These are phyloP conservation scores for Entomyzon cyanotis DNA, from an alignment of 2,113 vertebrate genomes.

Conservation along the genomic window DNA sequence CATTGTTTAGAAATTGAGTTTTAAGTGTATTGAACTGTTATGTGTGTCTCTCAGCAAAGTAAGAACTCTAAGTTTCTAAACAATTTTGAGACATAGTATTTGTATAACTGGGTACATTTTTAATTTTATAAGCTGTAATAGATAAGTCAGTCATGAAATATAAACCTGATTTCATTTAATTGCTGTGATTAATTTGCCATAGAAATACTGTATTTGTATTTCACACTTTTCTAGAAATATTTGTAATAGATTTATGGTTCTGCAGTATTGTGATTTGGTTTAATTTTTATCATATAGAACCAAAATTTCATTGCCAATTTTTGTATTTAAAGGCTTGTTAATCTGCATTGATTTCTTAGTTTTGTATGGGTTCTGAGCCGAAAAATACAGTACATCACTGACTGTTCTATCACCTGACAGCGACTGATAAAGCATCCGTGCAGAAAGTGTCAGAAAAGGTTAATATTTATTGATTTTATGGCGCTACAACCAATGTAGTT, in stretches of 20 bases:
- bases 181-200: neutral
- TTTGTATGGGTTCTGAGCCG: slow-evolving; percentile 70
- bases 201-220: neutral
- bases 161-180: neutral
- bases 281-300: slow-evolving; percentile 2
- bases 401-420: slow-evolving; percentile 74
- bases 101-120: neutral
- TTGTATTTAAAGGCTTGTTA: slow-evolving; percentile 69
- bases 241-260: neutral
- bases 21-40: neutral
- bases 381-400: slow-evolving; percentile 74
- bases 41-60: neutral
- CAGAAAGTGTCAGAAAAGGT: slow-evolving; percentile 79
- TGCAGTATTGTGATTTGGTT: neutral
- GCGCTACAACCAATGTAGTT: slow-evolving; percentile 72
- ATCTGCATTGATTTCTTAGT: slow-evolving; percentile 74
- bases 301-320: slow-evolving; percentile 57
- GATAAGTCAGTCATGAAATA: neutral
- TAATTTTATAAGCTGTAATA: neutral
- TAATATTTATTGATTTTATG: slow-evolving; percentile 83
- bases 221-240: neutral
- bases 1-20: neutral
- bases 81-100: neutral
- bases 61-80: neutral
- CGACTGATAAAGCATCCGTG: slow-evolving; percentile 72